phyloP scores from a whole-genome alignment of 2,797 vertebrate genomes.

The Poecile montanus region DNA sequence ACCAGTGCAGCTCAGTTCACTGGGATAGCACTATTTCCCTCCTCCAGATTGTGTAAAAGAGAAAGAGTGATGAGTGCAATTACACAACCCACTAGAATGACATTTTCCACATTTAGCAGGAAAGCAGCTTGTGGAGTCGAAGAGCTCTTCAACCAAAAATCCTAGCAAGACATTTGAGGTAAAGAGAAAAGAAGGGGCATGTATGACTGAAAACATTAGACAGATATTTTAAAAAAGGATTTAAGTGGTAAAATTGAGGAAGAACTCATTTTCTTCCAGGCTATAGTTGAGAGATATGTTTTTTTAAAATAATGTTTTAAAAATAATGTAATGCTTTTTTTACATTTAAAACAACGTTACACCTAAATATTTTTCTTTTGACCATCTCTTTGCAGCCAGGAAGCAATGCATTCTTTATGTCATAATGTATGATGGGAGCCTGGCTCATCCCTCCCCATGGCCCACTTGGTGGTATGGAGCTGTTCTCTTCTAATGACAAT shows the following conservation, averaged over 20 bases:
- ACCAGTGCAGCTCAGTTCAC: neutral
- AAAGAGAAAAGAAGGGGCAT: neutral
- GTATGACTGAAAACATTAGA: neutral
- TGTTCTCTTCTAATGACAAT: neutral
- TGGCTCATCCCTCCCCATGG: neutral
- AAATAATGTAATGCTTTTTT: neutral
- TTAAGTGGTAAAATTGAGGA: neutral
- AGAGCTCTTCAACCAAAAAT: neutral
- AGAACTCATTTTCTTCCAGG: neutral
- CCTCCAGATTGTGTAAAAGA: neutral
- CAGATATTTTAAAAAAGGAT: neutral
- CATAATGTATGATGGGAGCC: neutral
- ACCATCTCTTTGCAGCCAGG: neutral
- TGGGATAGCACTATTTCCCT: neutral
- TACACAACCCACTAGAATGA: neutral
- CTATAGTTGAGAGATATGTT: neutral
- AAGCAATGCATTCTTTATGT: neutral
- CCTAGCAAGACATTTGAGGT: neutral
- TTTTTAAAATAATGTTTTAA: neutral
- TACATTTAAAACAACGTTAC: neutral
- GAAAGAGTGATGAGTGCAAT: neutral
- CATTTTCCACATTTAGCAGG: neutral
- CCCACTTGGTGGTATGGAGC: neutral
- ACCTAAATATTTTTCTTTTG: neutral
- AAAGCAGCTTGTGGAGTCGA: slow-evolving; percentile 18